A percentile compares a stretch with the other conserved stretches of the same genome.
Evolutionary conservation across 92 coral and sea anemone species (phyloP).

Genomic region (Desmophyllum pertusum): DNA sequence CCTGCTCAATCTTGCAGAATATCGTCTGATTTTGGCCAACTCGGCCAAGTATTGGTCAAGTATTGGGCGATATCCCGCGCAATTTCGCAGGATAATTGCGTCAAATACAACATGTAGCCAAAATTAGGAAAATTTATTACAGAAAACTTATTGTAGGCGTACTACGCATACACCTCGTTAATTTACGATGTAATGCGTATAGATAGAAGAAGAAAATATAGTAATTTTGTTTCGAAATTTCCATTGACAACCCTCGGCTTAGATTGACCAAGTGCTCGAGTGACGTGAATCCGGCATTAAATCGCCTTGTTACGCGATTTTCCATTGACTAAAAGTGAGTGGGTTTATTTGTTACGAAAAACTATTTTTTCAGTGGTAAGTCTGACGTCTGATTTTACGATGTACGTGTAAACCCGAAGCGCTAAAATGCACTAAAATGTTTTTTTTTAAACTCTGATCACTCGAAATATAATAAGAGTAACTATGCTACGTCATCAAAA

Average conservation of each 20-base stretch:
- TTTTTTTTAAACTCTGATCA: background rate
- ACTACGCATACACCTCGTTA: no score
- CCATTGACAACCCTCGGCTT: background rate
- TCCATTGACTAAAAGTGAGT: background rate
- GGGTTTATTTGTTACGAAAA: background rate
- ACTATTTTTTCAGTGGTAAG: no score
- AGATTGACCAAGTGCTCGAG: background rate
- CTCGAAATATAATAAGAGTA: background rate
- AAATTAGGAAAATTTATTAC: no score
- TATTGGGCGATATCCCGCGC: no score
- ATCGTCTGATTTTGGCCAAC: no score
- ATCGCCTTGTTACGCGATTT: background rate
- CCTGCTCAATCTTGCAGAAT: no score
- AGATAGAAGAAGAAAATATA: background rate
- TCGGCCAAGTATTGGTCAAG: no score
- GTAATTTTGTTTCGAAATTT: background rate
- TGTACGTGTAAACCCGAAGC: no score
- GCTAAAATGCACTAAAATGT: no score
- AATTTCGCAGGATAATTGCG: no score
- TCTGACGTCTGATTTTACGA: background rate
- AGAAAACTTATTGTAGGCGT: no score
- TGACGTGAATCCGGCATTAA: background rate
- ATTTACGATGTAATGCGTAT: background rate
- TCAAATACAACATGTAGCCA: no score
- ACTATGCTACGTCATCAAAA: background rate